Conservation (phyloP, 1,140 invertebrate genomes). For the Apis laboriosa region DNA sequence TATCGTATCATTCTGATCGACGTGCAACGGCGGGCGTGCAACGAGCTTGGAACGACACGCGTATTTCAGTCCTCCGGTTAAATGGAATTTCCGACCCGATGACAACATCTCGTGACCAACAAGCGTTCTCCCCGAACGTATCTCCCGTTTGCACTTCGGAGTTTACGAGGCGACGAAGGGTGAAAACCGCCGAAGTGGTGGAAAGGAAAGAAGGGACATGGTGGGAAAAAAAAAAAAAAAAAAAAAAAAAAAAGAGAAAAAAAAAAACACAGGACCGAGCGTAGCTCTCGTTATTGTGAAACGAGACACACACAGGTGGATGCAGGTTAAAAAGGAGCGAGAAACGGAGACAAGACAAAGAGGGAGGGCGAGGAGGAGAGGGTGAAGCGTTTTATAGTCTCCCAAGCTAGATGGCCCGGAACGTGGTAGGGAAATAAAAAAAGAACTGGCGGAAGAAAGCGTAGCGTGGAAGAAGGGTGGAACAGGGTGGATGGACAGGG, state of each 20-base stretch:
- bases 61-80: constrained; percentile 28
- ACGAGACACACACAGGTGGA: constrained; percentile 69
- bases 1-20: not conserved
- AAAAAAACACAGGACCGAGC: constrained; percentile 34
- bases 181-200: constrained; percentile 40
- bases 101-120: constrained; percentile 34
- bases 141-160: constrained; percentile 71
- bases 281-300: constrained; percentile 66
- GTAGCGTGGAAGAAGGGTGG: not conserved
- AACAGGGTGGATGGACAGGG: constrained; percentile 11
- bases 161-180: constrained; percentile 72
- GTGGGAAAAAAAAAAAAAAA: not conserved
- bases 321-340: constrained; percentile 24
- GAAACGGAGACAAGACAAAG: constrained; percentile 1
- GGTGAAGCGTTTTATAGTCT: constrained; percentile 72
- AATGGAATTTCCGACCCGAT: constrained; percentile 68
- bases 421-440: constrained; percentile 73
- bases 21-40: not conserved
- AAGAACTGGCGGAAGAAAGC: constrained; percentile 39
- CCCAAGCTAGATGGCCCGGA: constrained; percentile 70
- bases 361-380: constrained; percentile 50
- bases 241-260: not conserved
- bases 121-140: constrained; percentile 70
- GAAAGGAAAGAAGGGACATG: not conserved
- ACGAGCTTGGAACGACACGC: not conserved